These are phyloP conservation scores for Salvelinus fontinalis DNA, from an alignment of 2,113 vertebrate species.

Conservation along the genomic window DNA sequence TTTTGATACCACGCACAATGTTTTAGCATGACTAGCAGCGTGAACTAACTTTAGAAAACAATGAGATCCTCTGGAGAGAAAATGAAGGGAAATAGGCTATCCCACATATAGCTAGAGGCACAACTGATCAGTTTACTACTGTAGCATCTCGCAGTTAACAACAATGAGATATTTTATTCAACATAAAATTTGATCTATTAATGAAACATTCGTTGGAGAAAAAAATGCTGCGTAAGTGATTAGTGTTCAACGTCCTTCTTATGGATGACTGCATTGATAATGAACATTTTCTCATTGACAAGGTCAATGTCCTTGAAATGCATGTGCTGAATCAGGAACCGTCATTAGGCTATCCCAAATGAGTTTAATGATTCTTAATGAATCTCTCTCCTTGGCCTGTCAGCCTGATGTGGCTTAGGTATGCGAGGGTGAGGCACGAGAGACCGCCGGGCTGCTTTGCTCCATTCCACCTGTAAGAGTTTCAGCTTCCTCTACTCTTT, in stretches of 20 bases:
- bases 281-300: slow-evolving; percentile 16
- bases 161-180: too few species aligned
- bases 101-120: not conserved
- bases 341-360: slow-evolving; percentile 23
- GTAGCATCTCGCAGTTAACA: too few species aligned
- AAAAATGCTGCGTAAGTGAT: not conserved
- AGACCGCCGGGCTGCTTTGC: not conserved
- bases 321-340: not conserved
- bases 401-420: not conserved
- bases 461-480: not conserved
- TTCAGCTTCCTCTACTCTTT: not conserved
- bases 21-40: too few species aligned
- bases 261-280: not conserved
- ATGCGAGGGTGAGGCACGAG: not conserved
- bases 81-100: too few species aligned
- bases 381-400: slow-evolving; percentile 16
- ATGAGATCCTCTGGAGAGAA: too few species aligned
- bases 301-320: slow-evolving; percentile 24
- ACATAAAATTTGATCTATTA: too few species aligned
- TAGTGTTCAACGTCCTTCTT: not conserved
- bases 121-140: not conserved
- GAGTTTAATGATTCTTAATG: slow-evolving; percentile 29
- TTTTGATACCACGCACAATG: too few species aligned
- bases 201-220: too few species aligned
- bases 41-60: too few species aligned